phyloP scores from a whole-genome alignment of 2,113 vertebrate species.

The Elaphurus davidianus region DNA sequence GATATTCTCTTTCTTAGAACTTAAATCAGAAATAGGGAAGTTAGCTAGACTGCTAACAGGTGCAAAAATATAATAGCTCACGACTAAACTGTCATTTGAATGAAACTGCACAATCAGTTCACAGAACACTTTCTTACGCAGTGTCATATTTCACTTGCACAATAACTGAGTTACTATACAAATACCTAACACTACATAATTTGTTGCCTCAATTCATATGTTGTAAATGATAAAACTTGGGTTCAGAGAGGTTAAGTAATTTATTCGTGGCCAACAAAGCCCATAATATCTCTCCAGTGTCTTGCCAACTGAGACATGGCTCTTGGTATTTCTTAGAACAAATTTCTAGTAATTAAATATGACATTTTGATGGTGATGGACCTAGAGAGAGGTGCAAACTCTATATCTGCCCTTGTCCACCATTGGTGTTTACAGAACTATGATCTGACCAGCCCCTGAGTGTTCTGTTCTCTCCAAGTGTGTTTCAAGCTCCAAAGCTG shows the following conservation, averaged over 20 bases:
- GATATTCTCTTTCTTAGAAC: not conserved
- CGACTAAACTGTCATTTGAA: not conserved
- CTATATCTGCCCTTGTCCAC: not conserved
- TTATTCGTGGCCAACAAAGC: not conserved
- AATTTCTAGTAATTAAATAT: not conserved
- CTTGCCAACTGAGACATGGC: not conserved
- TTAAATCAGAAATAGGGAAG: not conserved
- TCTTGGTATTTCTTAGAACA: not conserved
- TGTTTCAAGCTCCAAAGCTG: conserved; percentile 9
- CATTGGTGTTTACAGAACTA: not conserved
- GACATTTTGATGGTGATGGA: not conserved
- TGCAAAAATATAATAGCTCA: not conserved
- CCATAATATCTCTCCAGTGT: not conserved
- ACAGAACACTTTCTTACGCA: not conserved
- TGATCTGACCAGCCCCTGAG: not conserved
- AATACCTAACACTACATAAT: not conserved
- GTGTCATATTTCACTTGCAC: not conserved
- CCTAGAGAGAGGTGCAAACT: not conserved
- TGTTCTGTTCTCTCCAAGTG: not conserved
- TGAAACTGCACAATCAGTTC: not conserved
- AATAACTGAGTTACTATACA: not conserved
- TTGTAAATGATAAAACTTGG: not conserved
- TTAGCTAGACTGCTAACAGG: not conserved
- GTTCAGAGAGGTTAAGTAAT: not conserved
- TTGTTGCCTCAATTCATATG: not conserved